Conservation (phyloP, 2,888 invertebrate genomes). For the Iselma pallidipennis region DNA sequence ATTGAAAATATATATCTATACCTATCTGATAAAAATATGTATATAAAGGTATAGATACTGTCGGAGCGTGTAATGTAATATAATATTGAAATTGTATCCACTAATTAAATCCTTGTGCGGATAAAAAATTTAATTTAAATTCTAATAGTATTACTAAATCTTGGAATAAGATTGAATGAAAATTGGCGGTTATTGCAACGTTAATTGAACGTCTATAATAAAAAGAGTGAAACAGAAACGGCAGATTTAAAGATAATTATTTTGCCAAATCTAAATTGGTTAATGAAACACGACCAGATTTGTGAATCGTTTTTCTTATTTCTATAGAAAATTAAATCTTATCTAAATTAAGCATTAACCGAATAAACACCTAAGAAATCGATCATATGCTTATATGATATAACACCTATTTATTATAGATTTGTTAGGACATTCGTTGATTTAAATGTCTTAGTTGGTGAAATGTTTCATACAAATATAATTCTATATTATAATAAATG, state of each 20-base stretch:
- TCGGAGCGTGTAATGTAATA: too few species aligned
- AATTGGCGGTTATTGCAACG: slow-evolving; percentile 20
- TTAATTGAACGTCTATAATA: slow-evolving; percentile 24
- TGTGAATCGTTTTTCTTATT: neutral
- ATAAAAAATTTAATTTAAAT: slow-evolving; percentile 25
- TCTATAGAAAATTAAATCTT: slow-evolving; percentile 5
- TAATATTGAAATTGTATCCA: slow-evolving; percentile 2
- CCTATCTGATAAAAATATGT: too few species aligned
- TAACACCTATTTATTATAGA: slow-evolving; percentile 10
- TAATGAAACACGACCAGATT: slow-evolving; percentile 14
- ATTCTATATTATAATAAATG: slow-evolving; percentile 46
- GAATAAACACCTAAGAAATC: too few species aligned
- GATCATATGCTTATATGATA: too few species aligned
- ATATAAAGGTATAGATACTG: too few species aligned
- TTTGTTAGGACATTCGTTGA: slow-evolving; percentile 2
- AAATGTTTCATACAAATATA: slow-evolving; percentile 29
- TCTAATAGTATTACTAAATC: slow-evolving; percentile 21
- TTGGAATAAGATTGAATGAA: slow-evolving; percentile 18
- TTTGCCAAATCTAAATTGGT: slow-evolving; percentile 18
- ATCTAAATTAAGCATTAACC: too few species aligned
- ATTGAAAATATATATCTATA: too few species aligned
- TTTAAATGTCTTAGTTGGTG: slow-evolving; percentile 11
- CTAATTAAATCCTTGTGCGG: slow-evolving; percentile 21
- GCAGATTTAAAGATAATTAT: slow-evolving; percentile 21
- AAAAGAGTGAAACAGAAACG: slow-evolving; percentile 19